A percentile compares a stretch with the other conserved stretches of the same genome.
Evolutionary conservation across 2,113 vertebrate species (phyloP).

Genomic region (Tychaedon coryphoeus): DNA sequence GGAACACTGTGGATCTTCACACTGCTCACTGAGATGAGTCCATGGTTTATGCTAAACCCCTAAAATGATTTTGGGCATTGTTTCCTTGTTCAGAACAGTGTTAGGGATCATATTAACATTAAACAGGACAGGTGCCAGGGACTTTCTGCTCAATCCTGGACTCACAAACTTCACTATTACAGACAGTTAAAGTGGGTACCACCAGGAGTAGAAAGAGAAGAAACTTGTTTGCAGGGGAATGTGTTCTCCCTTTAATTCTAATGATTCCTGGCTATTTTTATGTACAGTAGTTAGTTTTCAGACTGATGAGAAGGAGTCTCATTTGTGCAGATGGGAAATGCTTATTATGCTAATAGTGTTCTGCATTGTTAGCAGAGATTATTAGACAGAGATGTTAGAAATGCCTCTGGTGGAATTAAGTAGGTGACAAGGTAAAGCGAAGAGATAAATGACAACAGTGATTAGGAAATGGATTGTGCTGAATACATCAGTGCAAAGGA

Average conservation of each 20-base stretch:
- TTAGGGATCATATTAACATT: background rate
- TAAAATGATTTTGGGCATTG: background rate
- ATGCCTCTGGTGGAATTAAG: slow-evolving; percentile 68
- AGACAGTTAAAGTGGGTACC: background rate
- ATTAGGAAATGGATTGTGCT: background rate
- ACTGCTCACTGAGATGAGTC: background rate
- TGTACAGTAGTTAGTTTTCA: slow-evolving; percentile 60
- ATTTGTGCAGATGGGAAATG: slow-evolving; percentile 72
- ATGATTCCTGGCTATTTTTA: slow-evolving; percentile 50
- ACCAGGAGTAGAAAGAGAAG: background rate
- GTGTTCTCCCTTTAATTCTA: slow-evolving; percentile 7
- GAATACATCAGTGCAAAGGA: background rate
- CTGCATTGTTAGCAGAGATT: slow-evolving; percentile 72
- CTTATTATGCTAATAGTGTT: slow-evolving; percentile 73
- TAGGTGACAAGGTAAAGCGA: slow-evolving; percentile 71
- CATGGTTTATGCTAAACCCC: background rate
- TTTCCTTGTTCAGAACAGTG: background rate
- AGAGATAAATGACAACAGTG: slow-evolving; percentile 66
- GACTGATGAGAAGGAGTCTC: slow-evolving; percentile 63
- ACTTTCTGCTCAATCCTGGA: background rate
- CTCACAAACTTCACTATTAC: background rate
- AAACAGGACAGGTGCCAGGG: background rate
- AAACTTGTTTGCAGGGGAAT: background rate
- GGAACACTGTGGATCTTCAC: background rate
- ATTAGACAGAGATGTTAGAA: slow-evolving; percentile 72